Evolutionary conservation across 2,113 vertebrate genomes (phyloP).

Genomic region (Calcarius ornatus): DNA sequence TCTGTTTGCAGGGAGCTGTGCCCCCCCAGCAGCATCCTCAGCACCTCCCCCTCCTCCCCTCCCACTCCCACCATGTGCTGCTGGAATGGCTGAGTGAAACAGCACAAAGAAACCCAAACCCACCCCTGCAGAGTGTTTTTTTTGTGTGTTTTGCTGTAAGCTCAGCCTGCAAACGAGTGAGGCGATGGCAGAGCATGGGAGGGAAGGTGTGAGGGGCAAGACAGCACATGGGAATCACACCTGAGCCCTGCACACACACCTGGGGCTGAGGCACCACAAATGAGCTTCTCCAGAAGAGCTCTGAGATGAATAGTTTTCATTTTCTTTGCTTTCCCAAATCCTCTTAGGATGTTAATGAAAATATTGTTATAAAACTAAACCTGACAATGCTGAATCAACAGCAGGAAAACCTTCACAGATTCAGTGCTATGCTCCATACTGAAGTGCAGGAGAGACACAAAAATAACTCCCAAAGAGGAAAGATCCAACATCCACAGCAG

Average conservation of each 20-base stretch:
- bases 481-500: neutral
- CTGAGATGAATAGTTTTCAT: conserved; percentile 46
- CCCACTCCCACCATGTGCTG: neutral
- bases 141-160: neutral
- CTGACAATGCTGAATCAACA: neutral
- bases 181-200: neutral
- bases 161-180: neutral
- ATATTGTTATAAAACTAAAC: conserved; percentile 30
- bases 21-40: accelerated
- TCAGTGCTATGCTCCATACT: neutral
- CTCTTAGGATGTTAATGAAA: conserved; percentile 54
- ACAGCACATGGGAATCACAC: accelerated
- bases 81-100: accelerated
- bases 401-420: neutral
- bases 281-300: neutral
- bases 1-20: neutral
- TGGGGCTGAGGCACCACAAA: neutral
- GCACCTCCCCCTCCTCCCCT: neutral
- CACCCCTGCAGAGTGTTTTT: neutral
- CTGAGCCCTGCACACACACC: neutral
- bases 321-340: conserved; percentile 42
- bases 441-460: neutral
- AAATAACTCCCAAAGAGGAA: neutral
- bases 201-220: neutral
- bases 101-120: neutral